A percentile compares a stretch with the other conserved stretches of the same genome.
Conservation (phyloP, 2,797 vertebrate genomes). For the Florisuga fusca region DNA sequence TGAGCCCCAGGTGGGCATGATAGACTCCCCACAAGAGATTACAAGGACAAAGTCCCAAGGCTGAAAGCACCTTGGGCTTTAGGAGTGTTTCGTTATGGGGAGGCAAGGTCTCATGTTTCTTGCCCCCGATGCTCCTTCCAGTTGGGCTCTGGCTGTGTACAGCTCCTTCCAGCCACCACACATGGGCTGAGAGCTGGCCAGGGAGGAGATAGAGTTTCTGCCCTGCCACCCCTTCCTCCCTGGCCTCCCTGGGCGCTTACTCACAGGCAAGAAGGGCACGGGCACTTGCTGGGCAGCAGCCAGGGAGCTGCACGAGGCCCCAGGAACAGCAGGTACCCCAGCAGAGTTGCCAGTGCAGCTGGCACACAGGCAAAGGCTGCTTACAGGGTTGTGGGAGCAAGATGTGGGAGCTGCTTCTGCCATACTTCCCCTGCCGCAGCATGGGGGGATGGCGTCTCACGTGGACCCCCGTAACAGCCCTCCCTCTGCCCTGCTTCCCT, state of each 20-base stretch:
- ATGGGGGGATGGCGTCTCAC: accelerated
- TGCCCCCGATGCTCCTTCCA: not conserved
- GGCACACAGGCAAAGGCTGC: not conserved
- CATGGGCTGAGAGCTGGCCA: accelerated
- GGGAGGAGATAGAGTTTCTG: slow-evolving; percentile 52
- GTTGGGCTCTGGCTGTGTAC: not conserved
- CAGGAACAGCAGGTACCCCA: not conserved
- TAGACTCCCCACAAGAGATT: not conserved
- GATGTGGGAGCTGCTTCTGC: not conserved
- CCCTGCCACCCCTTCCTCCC: not conserved
- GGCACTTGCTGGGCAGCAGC: not conserved
- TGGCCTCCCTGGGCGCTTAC: slow-evolving; percentile 15
- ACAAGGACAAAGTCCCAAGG: not conserved
- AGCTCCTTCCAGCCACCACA: not conserved
- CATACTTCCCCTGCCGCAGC: accelerated
- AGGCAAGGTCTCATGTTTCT: not conserved
- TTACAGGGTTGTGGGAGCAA: not conserved
- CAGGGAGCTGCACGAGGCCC: not conserved
- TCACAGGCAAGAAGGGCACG: not conserved
- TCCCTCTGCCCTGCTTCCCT: not conserved
- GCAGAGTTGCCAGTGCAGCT: not conserved
- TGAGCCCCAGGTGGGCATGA: accelerated
- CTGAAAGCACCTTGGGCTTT: not conserved
- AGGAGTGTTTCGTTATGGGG: not conserved
- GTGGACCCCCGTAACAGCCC: not conserved